Evolutionary conservation across 2,797 vertebrate genomes (phyloP), one percentile per base, ranked within the genome.

Genomic region (Coccyzus lansbergi): DNA sequence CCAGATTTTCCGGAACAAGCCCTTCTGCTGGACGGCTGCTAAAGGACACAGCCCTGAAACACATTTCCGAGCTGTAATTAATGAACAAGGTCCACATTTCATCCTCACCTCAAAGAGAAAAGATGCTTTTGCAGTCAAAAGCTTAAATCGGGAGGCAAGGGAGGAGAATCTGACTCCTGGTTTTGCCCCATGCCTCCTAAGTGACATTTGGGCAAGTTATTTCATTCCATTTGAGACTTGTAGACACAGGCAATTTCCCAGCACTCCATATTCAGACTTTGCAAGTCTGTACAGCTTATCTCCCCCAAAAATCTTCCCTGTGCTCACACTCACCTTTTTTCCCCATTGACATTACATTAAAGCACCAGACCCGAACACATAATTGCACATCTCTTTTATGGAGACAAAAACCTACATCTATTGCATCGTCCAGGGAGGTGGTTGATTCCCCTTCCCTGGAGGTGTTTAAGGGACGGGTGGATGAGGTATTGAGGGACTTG

Each of bases 241-340:
- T 21, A 94, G 75, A 44, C 84, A 52, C 26, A 10, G 1, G 88
- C 64, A 38, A 58, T 46, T 91, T 92, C 82, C 84, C 94, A 94
- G 87, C 89, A 49, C 87, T 28, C 28, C 56, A 15, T 24, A 67
- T 78, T 70, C 20, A 77, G 44, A 40, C 72, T 21, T 2, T 40
- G 76, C 91, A 90, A 78, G 87, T 69, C 83, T 44, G 55, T 51
- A 38, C 85, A 72, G 67, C n/a, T 96, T 88, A 94, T 85, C 93
- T 92, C 14, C 21, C 26, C 16, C 63, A 64, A 38, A 51, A 62
- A 96, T 86, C 83, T 77, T 56, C 48, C 48, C 48, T 55, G 79
- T 70, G 44, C 51, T 93, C 62, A 59, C 14, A 83, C 42, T 85
- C 78, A 72, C 48, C 58, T 55, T 65, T 46, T 33, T 55, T 42